Evolutionary conservation across 2,888 invertebrate genomes (phyloP).

Genomic region (Flexamia atlantica): DNA sequence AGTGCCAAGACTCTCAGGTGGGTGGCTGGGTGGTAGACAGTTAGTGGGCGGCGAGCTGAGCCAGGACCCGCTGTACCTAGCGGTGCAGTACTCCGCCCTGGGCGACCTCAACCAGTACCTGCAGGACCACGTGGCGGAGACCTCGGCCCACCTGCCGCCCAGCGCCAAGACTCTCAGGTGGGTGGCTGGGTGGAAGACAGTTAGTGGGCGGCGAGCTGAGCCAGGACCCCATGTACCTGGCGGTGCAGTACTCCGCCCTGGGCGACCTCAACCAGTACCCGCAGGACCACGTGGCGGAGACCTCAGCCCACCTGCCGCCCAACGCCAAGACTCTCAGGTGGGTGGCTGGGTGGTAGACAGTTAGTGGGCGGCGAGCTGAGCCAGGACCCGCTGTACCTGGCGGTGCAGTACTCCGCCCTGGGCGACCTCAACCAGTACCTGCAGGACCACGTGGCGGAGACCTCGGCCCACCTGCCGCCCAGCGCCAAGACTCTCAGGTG

Average conservation of each 20-base stretch:
- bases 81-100: slow-evolving; percentile 90
- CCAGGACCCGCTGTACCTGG: slow-evolving; percentile 87
- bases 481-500: slow-evolving; percentile 85
- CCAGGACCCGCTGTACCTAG: slow-evolving; percentile 87
- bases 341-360: too few relatives aligned
- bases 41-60: slow-evolving; percentile 87
- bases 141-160: slow-evolving; percentile 79
- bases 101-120: slow-evolving; percentile 91
- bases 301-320: slow-evolving; percentile 79
- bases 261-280: slow-evolving; percentile 91
- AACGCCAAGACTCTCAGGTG: slow-evolving; percentile 85
- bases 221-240: slow-evolving; percentile 87
- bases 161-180: slow-evolving; percentile 85
- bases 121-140: slow-evolving; percentile 85
- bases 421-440: slow-evolving; percentile 91
- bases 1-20: slow-evolving; percentile 85
- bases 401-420: slow-evolving; percentile 90
- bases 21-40: too few relatives aligned
- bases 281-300: slow-evolving; percentile 85
- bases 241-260: slow-evolving; percentile 90
- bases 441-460: slow-evolving; percentile 85
- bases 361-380: slow-evolving; percentile 87
- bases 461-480: slow-evolving; percentile 79
- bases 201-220: slow-evolving; percentile 87
- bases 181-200: too few relatives aligned